Evolutionary conservation across 1,140 invertebrate species (phyloP), one percentile per base, ranked within the genome.

Genomic region (Hyposmocoma kahamanoa): DNA sequence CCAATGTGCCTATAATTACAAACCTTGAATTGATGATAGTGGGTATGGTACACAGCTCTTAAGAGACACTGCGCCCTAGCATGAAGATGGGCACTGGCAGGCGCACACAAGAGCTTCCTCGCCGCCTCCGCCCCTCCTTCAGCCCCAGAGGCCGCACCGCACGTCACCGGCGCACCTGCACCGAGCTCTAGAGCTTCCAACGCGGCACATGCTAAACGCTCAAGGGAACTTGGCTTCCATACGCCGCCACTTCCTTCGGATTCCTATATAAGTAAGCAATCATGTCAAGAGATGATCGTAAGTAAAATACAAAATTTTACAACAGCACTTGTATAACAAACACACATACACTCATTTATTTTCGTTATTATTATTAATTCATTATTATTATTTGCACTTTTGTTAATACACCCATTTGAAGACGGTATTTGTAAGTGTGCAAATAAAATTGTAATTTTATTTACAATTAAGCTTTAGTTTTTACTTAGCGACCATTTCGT

Each of bases 1-100:
- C n/a, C n/a, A n/a, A n/a, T 6, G 6, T 28, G 11, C 24, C 6
- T 11, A 28, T 6, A 6, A 28, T 6, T 6, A 6, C 32, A 17
- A 20, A 91, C 91, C 87, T 96, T 97, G 69, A 96, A 96, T 56
- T 91, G 90, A 73, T 97, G 95, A 82, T 97, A 98, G 20, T 89
- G 76, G 22, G 91, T 91, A 10, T 90, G 92, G 66, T 97, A 93
- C 4, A 98, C 80, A 0, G 95, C 91, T 2, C 95, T 91, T 50
- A 99, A 78, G 45, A 98, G 87, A 20, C 92, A 92, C 51, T 93
- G 93, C 0, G 92, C 91, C 26, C 94, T 90, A 13, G 92, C 90
- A 71, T 96, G 94, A 17, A 97, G 91, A 18, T 89, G 89, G 22
- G 91, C 88, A 0, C 94, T 92, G 20, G 94, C 95, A 9, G 96